Base-by-base conservation (phyloP, 2,888 invertebrate species). In the Xanthia togata region DNA sequence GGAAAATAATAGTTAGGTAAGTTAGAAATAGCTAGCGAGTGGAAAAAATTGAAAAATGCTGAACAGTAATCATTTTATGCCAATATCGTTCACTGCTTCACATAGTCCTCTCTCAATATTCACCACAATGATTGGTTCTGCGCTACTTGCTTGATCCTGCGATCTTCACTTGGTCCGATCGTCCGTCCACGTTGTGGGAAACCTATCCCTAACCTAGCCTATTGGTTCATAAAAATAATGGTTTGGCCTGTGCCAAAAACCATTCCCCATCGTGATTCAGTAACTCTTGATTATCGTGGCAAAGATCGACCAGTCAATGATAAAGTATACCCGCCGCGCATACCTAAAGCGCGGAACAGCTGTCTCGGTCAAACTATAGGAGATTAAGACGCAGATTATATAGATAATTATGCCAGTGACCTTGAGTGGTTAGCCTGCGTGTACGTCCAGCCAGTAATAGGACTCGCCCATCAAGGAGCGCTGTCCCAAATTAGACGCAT, bases 1-100 rank as follows among this genome's bases (percentile, higher is more conserved):
- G 95, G 41, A 96, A 95, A 83, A 64, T 71, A 77, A 26, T 6
- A 41, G 0, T 41, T 5, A 4, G 12, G 1, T 9, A 20, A 4
- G 26, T 57, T 50, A 65, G n/a, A 38, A 38, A 38, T 38, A 9
- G 38, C 38, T 38, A 38, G 38, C 38, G 9, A 38, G 38, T 9
- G 38, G 1, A 38, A 38, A 38, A 38, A 38, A 38, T 9, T 31
- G 38, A 38, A 9, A 38, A 38, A 38, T 38, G 53, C 23, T 2
- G 9, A 53, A 23, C 0, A 53, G 8, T 53, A 23, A 0, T 23
- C 23, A 23, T 23, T 9, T 23, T 23, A 3, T 9, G 23, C 9
- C 9, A 23, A 23, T 9, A 23, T 8, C 53, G 3, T 23, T 23
- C 23, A 53, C 23, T 3, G 53, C 23, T 53, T 53, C 4, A n/a